Percentiles rank a stretch among this genome's conserved stretches.
Conservation (phyloP, 2,888 invertebrate genomes). For the Notodonta ziczac region DNA sequence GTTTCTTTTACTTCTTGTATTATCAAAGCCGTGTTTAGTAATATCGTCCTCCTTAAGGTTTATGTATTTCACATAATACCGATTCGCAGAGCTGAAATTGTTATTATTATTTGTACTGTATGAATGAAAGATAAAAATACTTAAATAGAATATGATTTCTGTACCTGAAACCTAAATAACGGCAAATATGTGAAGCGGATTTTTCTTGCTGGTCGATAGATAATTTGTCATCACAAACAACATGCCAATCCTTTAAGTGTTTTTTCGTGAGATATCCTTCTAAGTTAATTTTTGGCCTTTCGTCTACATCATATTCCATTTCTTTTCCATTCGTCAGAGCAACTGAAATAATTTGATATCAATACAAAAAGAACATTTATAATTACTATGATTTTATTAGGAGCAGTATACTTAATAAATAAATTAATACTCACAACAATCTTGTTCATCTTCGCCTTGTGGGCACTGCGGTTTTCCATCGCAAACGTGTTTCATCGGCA, state of each 20-base stretch:
- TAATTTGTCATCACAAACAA: conserved; percentile 84
- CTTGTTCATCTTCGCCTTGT: conserved; percentile 90
- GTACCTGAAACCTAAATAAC: conserved; percentile 87
- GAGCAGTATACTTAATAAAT: too few relatives aligned
- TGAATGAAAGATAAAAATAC: not conserved
- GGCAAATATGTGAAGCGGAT: conserved; percentile 86
- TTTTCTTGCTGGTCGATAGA: conserved; percentile 69
- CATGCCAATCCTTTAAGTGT: conserved; percentile 86
- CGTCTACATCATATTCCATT: conserved; percentile 85
- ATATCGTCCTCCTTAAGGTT: conserved; percentile 62
- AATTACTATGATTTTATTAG: not conserved
- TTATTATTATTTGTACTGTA: not conserved
- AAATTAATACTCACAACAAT: conserved; percentile 93
- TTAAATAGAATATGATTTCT: not conserved
- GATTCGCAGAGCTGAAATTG: conserved; percentile 64
- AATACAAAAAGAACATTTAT: not conserved
- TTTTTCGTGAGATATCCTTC: conserved; percentile 87
- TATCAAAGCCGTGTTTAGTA: conserved; percentile 32
- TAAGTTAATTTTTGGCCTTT: conserved; percentile 83
- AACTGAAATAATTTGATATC: conserved; percentile 69
- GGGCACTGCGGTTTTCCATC: conserved; percentile 87
- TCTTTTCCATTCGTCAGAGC: conserved; percentile 87
- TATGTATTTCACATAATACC: conserved; percentile 67
- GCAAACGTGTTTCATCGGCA: conserved; percentile 86
- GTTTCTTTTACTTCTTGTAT: conserved; percentile 54